These are phyloP conservation scores for Chymomyza costata DNA, from an alignment of 1,140 invertebrate species.

Conservation along the genomic window DNA sequence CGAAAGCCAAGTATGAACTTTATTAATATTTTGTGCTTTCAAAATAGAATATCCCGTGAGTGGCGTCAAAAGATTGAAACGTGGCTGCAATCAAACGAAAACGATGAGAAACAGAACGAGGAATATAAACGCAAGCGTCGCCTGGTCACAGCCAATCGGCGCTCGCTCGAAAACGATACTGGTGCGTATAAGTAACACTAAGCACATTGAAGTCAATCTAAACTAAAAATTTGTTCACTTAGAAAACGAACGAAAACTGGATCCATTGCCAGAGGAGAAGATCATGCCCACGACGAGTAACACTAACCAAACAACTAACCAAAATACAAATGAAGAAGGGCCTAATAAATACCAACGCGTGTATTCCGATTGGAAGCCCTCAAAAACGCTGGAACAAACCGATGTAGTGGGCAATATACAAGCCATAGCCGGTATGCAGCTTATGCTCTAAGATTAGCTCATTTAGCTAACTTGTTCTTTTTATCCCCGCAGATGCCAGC, in stretches of 20 bases:
- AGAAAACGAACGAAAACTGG: constrained; percentile 86
- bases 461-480: background rate
- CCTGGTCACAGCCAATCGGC: constrained; percentile 81
- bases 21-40: too few relatives aligned
- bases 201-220: too few relatives aligned
- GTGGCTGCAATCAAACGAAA: constrained; percentile 91
- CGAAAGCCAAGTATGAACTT: too few relatives aligned
- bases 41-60: constrained; percentile 79
- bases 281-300: constrained; percentile 53
- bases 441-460: too few relatives aligned
- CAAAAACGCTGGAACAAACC: constrained; percentile 84
- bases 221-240: constrained; percentile 18
- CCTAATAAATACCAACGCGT: constrained; percentile 78
- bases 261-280: constrained; percentile 82
- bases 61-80: constrained; percentile 93
- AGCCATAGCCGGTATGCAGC: constrained; percentile 86
- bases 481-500: constrained; percentile 37
- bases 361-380: constrained; percentile 87
- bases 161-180: constrained; percentile 88
- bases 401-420: constrained; percentile 90
- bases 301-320: constrained; percentile 48
- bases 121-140: constrained; percentile 80
- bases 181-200: constrained; percentile 75
- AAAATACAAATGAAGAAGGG: constrained; percentile 15
- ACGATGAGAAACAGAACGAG: constrained; percentile 84